These are phyloP conservation scores for Glaucomys volans DNA, from an alignment of 2,113 vertebrate species.

Conservation along the genomic window DNA sequence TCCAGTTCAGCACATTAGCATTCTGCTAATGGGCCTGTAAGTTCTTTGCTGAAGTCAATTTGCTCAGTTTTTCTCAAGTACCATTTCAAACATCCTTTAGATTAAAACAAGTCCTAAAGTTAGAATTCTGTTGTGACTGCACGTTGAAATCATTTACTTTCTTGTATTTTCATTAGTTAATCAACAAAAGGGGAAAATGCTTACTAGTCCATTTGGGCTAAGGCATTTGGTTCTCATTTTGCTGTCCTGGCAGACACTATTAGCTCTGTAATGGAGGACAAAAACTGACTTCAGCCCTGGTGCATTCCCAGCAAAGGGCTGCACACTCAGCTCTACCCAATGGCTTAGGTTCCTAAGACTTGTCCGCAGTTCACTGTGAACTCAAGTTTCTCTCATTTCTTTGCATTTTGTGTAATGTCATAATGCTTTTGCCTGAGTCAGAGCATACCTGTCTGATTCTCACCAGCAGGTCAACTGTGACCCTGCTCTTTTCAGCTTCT, in stretches of 20 bases:
- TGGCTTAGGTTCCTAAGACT: not conserved
- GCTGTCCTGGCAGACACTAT: not conserved
- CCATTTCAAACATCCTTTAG: conserved; percentile 36
- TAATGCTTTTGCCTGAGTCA: not conserved
- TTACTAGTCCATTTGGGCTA: not conserved
- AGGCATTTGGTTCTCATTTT: not conserved
- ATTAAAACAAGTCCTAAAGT: conserved; percentile 41
- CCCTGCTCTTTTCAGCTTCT: not conserved
- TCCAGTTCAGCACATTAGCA: not conserved
- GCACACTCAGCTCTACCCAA: not conserved
- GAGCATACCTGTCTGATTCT: not conserved
- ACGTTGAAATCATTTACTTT: conserved; percentile 6
- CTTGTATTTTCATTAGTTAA: conserved; percentile 42
- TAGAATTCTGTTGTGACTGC: not conserved
- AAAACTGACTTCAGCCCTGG: not conserved
- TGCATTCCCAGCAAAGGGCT: not conserved
- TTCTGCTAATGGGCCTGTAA: conserved; percentile 50
- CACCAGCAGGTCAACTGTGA: not conserved
- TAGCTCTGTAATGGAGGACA: not conserved
- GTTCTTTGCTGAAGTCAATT: conserved; percentile 37
- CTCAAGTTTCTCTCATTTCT: not conserved
- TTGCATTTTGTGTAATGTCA: not conserved
- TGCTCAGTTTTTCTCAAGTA: conserved; percentile 37
- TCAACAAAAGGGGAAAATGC: not conserved
- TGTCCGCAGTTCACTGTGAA: not conserved